Base-by-base conservation (phyloP, 2,888 invertebrate genomes). In the Melikaiella ostensackeni region DNA sequence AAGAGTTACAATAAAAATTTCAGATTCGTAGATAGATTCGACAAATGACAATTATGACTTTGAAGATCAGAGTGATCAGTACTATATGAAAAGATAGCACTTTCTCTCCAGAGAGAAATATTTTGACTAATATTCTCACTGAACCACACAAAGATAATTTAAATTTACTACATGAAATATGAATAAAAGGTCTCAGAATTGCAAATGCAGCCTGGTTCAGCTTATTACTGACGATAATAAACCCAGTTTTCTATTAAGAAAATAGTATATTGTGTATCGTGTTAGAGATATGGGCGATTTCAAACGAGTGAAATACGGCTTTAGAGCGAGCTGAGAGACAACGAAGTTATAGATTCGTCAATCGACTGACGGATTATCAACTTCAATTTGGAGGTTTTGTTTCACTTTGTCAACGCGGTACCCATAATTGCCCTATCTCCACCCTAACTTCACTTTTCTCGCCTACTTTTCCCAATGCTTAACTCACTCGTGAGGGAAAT, bases 171-270 rank as follows among this genome's bases (percentile, higher is more conserved):
- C 8, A 55, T 21, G 9, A 55, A 55, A 55, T 21, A 55, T 55
- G 21, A 55, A 55, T 9, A 55, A 63, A 3, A 21, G 21, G 3
- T 63, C 55, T 50, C n/a, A n/a, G n/a, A 6, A 2, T 63, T 63
- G 35, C 1, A 66, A 66, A 66, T 19, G 21, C 27, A 27, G 13
- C 13, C 27, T 27, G 7, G 9, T 27, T 46, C 27, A 42, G 46
- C 9, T 42, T 66, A 46, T 42, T 66, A 46, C 19, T 46, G 66
- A 66, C 11, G 19, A 50, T n/a, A 66, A 66, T 50, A 30, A 46
- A 66, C 64, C 38, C 30, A 66, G 16, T 30, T 8, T 11, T 11
- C 9, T 55, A 21, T 55, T 50, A 24, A 46, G 5, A 64, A 46
- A 66, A n/a, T n/a, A n/a, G n/a, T n/a, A n/a, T n/a, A n/a, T n/a